Conservation (phyloP, 2,888 invertebrate species). For the Folsomia manolachei region DNA sequence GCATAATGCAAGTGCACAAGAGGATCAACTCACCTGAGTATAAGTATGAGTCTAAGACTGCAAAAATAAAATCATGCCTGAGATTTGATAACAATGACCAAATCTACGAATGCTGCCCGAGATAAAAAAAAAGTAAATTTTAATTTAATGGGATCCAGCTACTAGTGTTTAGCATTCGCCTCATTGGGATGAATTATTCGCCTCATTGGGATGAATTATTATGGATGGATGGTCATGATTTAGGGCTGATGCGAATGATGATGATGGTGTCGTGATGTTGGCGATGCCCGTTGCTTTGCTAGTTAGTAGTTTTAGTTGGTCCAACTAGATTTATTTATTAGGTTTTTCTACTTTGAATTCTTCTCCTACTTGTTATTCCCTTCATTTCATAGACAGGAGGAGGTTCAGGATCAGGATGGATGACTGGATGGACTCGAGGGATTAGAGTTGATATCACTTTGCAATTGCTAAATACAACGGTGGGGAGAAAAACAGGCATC, state of each 20-base stretch:
- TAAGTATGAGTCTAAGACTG: too few species aligned
- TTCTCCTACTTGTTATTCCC: too few species aligned
- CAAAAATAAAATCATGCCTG: too few species aligned
- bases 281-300: too few species aligned
- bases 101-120: background rate
- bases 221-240: background rate
- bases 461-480: background rate
- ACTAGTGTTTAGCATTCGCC: conserved; percentile 11
- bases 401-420: background rate
- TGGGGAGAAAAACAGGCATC: background rate
- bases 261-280: conserved; percentile 5
- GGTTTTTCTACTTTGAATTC: background rate
- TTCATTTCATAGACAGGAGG: background rate
- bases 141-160: conserved; percentile 10
- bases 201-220: too few species aligned
- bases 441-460: background rate
- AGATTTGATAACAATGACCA: background rate
- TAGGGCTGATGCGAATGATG: background rate
- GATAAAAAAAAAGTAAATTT: background rate
- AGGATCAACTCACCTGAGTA: too few species aligned
- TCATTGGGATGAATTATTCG: too few species aligned
- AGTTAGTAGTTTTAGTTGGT: background rate
- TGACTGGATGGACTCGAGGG: background rate
- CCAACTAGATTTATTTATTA: background rate
- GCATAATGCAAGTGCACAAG: too few species aligned